A percentile compares a stretch with the other conserved stretches of the same genome.
phyloP scores from a whole-genome alignment of 1,140 invertebrate genomes.

The Monochamus saltuarius region DNA sequence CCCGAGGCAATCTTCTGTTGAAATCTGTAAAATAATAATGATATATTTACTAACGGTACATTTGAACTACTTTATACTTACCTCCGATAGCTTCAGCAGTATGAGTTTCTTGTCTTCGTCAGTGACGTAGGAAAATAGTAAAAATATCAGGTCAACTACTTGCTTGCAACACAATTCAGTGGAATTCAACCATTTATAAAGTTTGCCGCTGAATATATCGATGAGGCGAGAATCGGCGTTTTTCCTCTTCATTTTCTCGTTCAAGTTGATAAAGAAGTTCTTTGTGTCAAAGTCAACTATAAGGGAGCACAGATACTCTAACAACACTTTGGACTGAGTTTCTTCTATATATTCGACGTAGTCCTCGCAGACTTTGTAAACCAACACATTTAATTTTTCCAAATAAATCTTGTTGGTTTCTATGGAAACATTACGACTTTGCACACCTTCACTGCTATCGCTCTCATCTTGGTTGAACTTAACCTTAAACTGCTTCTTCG shows the following conservation, averaged over 20 bases:
- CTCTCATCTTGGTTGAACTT: conserved; percentile 22
- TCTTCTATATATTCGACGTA: conserved; percentile 55
- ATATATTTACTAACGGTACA: not conserved
- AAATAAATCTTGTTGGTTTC: conserved; percentile 33
- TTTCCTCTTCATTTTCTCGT: conserved; percentile 44
- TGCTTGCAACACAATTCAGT: conserved; percentile 51
- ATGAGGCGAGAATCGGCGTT: conserved; percentile 47
- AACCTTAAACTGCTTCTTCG: conserved; percentile 43
- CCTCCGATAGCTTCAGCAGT: conserved; percentile 56
- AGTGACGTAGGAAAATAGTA: conserved; percentile 56
- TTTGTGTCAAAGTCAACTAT: conserved; percentile 53
- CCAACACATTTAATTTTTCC: conserved; percentile 54
- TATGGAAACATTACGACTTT: conserved; percentile 2
- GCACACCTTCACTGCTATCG: conserved; percentile 8
- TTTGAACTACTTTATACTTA: conserved; percentile 33
- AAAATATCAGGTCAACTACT: conserved; percentile 62
- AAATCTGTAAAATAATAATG: conserved; percentile 29
- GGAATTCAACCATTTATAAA: conserved; percentile 54
- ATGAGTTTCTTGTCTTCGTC: conserved; percentile 54
- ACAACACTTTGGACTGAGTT: conserved; percentile 46
- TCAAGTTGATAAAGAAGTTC: conserved; percentile 48
- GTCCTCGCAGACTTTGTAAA: conserved; percentile 54
- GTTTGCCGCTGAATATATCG: conserved; percentile 54
- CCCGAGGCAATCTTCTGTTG: conserved; percentile 25
- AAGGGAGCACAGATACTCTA: conserved; percentile 51